Percentiles rank a stretch among this genome's conserved stretches.
Evolutionary conservation across 2,797 vertebrate species (phyloP).

Genomic region (Squalus acanthias): DNA sequence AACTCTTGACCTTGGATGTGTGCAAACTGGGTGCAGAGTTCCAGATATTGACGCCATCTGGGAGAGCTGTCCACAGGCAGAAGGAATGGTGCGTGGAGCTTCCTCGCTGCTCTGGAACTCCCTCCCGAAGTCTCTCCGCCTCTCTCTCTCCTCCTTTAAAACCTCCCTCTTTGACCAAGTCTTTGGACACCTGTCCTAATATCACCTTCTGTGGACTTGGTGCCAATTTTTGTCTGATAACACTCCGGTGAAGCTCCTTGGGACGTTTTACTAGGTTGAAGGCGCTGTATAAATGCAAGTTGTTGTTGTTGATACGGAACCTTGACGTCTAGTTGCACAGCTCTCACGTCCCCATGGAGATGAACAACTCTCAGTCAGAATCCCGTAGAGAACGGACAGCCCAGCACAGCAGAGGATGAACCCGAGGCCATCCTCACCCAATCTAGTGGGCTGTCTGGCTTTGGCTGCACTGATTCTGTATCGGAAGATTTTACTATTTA

Average conservation of each 20-base stretch:
- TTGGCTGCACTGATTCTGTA: neutral
- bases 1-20: neutral
- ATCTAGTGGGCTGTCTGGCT: neutral
- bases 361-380: neutral
- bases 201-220: neutral
- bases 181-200: neutral
- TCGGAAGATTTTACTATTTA: too few relatives aligned
- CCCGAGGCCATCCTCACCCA: neutral
- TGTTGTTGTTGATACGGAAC: neutral
- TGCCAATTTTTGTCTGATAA: neutral
- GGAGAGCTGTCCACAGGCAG: neutral
- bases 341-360: neutral
- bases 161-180: neutral
- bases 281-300: neutral
- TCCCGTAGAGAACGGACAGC: neutral
- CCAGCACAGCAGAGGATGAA: neutral
- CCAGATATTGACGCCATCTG: neutral
- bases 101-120: neutral
- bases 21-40: neutral
- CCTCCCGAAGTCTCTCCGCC: neutral
- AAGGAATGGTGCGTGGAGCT: neutral
- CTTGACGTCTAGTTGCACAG: neutral
- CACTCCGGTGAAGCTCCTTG: neutral
- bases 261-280: neutral
- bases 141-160: neutral